phyloP scores from a whole-genome alignment of 2,113 vertebrate species.

The Bettongia penicillata region DNA sequence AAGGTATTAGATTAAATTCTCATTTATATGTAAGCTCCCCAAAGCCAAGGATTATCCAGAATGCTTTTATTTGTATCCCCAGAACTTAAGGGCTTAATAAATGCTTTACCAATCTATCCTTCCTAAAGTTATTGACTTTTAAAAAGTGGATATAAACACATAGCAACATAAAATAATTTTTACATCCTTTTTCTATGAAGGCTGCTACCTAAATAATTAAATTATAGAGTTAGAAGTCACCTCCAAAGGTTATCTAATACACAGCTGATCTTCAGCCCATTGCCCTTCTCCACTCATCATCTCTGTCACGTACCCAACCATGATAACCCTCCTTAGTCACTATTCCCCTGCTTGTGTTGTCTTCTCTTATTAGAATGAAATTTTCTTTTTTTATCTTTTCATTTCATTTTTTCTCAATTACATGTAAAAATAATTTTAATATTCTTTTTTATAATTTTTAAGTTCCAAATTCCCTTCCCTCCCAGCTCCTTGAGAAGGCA shows the following conservation, averaged over 20 bases:
- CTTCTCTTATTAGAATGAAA: background rate
- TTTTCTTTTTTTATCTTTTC: background rate
- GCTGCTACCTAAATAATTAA: background rate
- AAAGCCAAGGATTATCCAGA: background rate
- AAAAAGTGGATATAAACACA: background rate
- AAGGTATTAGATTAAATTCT: background rate
- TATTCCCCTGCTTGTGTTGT: background rate
- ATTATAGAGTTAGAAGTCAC: background rate
- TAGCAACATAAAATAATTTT: background rate
- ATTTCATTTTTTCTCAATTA: background rate
- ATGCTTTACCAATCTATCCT: background rate
- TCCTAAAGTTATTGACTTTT: background rate
- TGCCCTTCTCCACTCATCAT: background rate
- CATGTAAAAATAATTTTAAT: background rate
- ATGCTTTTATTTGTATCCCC: background rate
- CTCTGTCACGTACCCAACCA: background rate
- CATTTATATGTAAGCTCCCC: background rate
- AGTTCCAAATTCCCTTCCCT: background rate
- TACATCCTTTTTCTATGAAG: background rate
- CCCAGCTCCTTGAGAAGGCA: background rate
- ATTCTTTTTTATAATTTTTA: background rate
- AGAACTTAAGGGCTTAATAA: background rate
- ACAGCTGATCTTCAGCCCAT: background rate
- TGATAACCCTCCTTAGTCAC: background rate
- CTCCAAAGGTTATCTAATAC: background rate